Evolutionary conservation across 2,888 invertebrate species (phyloP), one percentile per base, ranked within the genome.

Genomic region (Idaea dimidiata): DNA sequence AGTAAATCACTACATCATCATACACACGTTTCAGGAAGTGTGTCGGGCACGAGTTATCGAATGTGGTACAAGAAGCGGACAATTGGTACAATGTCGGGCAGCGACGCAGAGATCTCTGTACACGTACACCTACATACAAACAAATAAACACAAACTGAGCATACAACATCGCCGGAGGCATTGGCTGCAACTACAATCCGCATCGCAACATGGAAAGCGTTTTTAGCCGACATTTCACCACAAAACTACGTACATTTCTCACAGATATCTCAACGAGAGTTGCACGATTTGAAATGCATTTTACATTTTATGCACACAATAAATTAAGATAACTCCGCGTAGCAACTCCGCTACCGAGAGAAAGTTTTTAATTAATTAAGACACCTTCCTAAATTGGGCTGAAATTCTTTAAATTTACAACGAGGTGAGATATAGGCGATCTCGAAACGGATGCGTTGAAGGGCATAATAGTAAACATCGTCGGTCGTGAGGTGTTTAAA

Each of bases 161-260:
- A 24, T 24, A 24, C 24, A 24, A 43, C 14, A 10, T 8, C 66
- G 72, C 70, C 63, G 64, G 76, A 70, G 65, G 74, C 74, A 67
- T 72, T 66, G 54, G 63, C 43, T 33, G 58, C 62, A 17, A 63
- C 62, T 65, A 70, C 81, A 80, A 84, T 86, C 83, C 86, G 84
- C 82, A 82, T 86, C 81, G 85, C 81, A 78, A 86, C 84, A 84
- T 84, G 87, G 85, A 87, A 86, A 87, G 83, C 83, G 79, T 86
- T 85, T 84, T 80, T 81, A 79, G 78, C 79, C 78, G 81, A 80
- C 77, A 86, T 86, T 79, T 78, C 76, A 75, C 73, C 14, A 56
- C 56, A 18, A 78, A 79, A 81, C 82, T 79, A 80, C 8, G 8
- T 8, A 43, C 8, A 43, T 43, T 43, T 43, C 43, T 14, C 43